Evolutionary conservation across 2,888 invertebrate species (phyloP), one percentile per base, ranked within the genome.

Genomic region (Ecdyonurus torrentis): DNA sequence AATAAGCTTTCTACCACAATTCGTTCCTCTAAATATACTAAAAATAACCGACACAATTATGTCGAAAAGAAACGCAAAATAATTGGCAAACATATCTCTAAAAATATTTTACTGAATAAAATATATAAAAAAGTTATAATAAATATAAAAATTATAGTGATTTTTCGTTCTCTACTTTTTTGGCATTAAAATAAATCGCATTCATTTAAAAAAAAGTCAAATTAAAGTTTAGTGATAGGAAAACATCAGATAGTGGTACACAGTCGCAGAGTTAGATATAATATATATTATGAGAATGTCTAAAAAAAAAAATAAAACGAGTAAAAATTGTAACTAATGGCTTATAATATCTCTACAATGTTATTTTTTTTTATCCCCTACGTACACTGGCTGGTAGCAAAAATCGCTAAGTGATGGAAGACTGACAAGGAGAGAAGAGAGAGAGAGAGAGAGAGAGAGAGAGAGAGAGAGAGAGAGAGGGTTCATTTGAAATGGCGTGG

Each of bases 321-420:
- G n/a, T 20, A 55, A 55, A 55, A 55, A 55, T 55, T 55, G 55
- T 22, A 55, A 55, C 55, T 55, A 55, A 55, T 55, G 55, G 55
- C 55, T 55, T 55, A 55, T 55, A 55, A 55, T 22, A 55, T 55
- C 55, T 55, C 55, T 55, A 22, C 55, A n/a, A 55, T n/a, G 22
- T 20, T 22, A 10, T 50, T 55, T 55, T 55, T 22, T 22, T n/a
- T 55, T 22, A 55, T 55, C 55, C 55, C n/a, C 55, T 22, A 5
- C 55, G 55, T 20, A 55, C 7, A 50, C n/a, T 20, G 20, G n/a
- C n/a, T 20, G 19, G 55, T 18, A 7, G 50, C 55, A 55, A 55
- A 55, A 20, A 20, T 55, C 25, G 62, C 24, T 25, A 37, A 62
- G 62, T 55, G 58, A 55, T 24, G 24, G 60, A 25, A 60, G 19